Conservation (phyloP, 2,888 invertebrate species). For the Drosophila crucigera region DNA sequence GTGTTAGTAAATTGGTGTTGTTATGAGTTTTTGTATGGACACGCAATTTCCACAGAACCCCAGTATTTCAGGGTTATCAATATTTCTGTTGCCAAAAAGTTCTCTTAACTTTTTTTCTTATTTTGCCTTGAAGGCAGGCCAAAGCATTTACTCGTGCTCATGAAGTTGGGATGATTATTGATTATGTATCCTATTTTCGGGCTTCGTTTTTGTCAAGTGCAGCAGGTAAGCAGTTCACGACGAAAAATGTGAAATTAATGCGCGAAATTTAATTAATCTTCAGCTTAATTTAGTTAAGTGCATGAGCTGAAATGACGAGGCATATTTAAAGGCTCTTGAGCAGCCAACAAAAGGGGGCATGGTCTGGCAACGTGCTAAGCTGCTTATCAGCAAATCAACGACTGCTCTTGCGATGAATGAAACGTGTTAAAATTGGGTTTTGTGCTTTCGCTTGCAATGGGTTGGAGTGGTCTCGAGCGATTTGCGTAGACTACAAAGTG, state of each 20-base stretch:
- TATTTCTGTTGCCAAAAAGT: neutral
- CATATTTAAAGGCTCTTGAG: slow-evolving; percentile 9
- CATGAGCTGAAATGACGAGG: slow-evolving; percentile 42
- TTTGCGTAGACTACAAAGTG: slow-evolving; percentile 17
- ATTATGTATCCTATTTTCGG: neutral
- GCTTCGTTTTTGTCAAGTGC: slow-evolving; percentile 13
- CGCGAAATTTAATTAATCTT: slow-evolving; percentile 69
- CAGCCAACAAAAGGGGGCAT: slow-evolving; percentile 6
- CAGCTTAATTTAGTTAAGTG: slow-evolving; percentile 68
- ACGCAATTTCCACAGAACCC: neutral
- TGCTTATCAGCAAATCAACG: slow-evolving; percentile 49
- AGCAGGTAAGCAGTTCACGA: neutral
- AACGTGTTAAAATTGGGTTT: slow-evolving; percentile 18
- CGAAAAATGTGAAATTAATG: slow-evolving; percentile 50
- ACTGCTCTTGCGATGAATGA: slow-evolving; percentile 49
- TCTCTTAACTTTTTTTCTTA: neutral
- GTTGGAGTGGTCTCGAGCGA: slow-evolving; percentile 2
- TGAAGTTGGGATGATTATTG: neutral
- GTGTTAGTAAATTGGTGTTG: neutral
- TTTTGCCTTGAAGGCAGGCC: neutral
- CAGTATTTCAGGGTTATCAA: too few species aligned
- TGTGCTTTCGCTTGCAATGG: neutral
- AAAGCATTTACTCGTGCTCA: neutral
- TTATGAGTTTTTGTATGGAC: neutral
- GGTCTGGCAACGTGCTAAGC: slow-evolving; percentile 50